These are phyloP conservation scores for Datnioides undecimradiatus DNA, from an alignment of 2,113 vertebrate species.

Conservation along the genomic window DNA sequence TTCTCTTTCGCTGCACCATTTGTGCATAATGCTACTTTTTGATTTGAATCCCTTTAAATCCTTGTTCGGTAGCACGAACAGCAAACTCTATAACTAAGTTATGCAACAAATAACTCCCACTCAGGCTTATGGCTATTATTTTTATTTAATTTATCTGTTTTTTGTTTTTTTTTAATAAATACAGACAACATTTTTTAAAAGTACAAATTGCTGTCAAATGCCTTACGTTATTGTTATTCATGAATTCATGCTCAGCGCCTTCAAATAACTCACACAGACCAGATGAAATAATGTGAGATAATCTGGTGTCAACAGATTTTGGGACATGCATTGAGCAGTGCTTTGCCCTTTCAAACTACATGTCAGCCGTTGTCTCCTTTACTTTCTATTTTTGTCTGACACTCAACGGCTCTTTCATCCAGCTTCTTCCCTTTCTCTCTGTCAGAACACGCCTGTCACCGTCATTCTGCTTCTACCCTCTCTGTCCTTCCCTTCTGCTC, in stretches of 20 bases:
- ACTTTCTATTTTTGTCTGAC: constrained; percentile 55
- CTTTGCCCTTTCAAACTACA: constrained; percentile 48
- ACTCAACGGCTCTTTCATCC: constrained; percentile 56
- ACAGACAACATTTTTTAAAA: constrained; percentile 3
- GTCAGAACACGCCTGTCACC: constrained; percentile 41
- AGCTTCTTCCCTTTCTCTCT: constrained; percentile 27
- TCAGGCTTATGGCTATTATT: constrained; percentile 4
- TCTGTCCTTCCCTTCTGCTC: constrained; percentile 48
- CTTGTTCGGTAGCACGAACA: neutral
- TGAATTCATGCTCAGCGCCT: constrained; percentile 9
- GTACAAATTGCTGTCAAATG: constrained; percentile 23
- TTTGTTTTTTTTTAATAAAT: constrained; percentile 4
- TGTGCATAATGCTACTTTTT: neutral
- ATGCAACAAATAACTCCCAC: neutral
- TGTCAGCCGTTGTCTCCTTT: constrained; percentile 37
- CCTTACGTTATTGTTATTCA: constrained; percentile 13
- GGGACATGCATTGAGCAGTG: constrained; percentile 15
- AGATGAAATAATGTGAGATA: constrained; percentile 21
- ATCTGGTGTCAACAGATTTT: constrained; percentile 38
- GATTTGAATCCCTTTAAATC: constrained; percentile 30
- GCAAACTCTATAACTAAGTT: neutral
- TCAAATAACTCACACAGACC: constrained; percentile 17
- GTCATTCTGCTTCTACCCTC: constrained; percentile 18
- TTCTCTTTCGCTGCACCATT: neutral
- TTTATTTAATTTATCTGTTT: constrained; percentile 11